Evolutionary conservation across 2,888 invertebrate species (phyloP).

Genomic region (Nephrotoma flavescens): DNA sequence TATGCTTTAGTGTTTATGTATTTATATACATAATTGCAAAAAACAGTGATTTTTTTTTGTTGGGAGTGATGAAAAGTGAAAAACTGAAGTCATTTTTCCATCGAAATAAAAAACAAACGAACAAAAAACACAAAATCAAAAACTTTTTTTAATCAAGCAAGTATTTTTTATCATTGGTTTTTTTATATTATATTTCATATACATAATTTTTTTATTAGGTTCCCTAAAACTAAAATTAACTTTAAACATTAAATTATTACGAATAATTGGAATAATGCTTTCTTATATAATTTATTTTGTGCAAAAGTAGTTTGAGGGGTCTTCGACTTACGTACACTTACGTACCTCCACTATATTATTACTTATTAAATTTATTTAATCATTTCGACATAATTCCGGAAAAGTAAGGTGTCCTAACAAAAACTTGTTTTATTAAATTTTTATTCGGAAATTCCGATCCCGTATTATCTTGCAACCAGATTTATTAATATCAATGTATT

Average conservation of each 20-base stretch:
- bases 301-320: not conserved
- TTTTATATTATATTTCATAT: not conserved
- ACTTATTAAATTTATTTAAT: too few relatives aligned
- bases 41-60: not conserved
- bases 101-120: not conserved
- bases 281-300: not conserved
- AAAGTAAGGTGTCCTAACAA: too few relatives aligned
- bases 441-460: too few relatives aligned
- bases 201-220: not conserved
- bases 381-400: too few relatives aligned
- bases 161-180: slow-evolving; percentile 4
- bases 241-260: not conserved
- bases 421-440: too few relatives aligned
- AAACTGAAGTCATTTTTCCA: not conserved
- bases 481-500: too few relatives aligned
- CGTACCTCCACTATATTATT: not conserved
- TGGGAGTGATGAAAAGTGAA: not conserved
- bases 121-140: slow-evolving; percentile 3
- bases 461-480: too few relatives aligned
- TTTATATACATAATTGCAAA: not conserved
- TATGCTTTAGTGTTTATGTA: not conserved
- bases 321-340: not conserved
- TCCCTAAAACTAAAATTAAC: not conserved
- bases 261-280: not conserved
- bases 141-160: slow-evolving; percentile 1